Evolutionary conservation across 2,888 invertebrate genomes (phyloP), one percentile per base, ranked within the genome.

Genomic region (Zygothrica quintamaculata): DNA sequence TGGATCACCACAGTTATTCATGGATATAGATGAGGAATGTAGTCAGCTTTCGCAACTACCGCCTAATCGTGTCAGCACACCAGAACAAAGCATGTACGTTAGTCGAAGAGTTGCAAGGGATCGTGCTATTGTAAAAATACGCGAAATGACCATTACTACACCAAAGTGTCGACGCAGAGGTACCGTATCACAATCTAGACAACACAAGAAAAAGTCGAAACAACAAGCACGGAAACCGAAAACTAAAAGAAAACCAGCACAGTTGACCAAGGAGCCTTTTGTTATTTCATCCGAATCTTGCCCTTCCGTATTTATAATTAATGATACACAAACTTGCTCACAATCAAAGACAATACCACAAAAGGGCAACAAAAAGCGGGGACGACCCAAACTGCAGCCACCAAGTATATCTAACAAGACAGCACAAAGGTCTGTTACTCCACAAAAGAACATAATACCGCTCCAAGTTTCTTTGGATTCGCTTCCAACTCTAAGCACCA

Each of bases 1-100:
- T 9, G 16, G 26, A 6, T 79, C 78, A 0, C 78, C 78, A 0
- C 62, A 69, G 55, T 25, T 79, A 7, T 84, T 79, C 42, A 29
- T 25, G 0, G 74, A 74, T 3, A 52, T 56, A 1, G 65, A 84
- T 31, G 84, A 47, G 5, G 56, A 69, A 9, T 52, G 15, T n/a
- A 72, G 61, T 9, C 72, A 78, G 26, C 29, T 65, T 3, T 39
- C 44, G 6, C 56, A 65, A n/a, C 3, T 46, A 9, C 18, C 37
- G 6, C 36, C 52, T 0, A 56, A 48, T 0, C 31, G 6, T 0
- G 11, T 5, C 1, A 31, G 15, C 2, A 13, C 22, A 5, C 3
- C 31, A 13, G 7, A 43, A 16, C n/a, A 26, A 5, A 26, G 13
- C 25, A 57, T 4, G 3, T 18, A 3, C 25, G 3, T 9, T 12